These are phyloP conservation scores for Rhinichthys klamathensis DNA, from an alignment of 2,113 vertebrate species.

Conservation along the genomic window DNA sequence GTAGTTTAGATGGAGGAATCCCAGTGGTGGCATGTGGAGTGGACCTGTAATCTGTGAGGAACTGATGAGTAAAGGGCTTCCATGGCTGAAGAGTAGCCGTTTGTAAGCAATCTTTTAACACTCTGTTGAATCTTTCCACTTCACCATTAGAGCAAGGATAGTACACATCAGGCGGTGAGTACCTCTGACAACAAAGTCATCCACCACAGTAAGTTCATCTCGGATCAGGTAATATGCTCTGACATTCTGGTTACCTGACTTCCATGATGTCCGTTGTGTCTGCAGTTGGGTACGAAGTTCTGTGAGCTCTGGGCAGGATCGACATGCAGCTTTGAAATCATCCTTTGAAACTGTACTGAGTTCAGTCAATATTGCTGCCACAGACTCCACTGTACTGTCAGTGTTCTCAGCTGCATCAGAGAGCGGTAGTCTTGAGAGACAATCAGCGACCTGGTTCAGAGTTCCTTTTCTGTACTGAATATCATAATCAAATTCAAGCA, in stretches of 20 bases:
- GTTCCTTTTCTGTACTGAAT: too few relatives aligned
- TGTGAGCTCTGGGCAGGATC: background rate
- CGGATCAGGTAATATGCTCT: background rate
- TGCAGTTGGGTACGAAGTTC: background rate
- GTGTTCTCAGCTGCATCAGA: background rate
- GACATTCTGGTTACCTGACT: background rate
- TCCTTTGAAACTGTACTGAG: background rate
- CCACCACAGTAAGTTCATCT: background rate
- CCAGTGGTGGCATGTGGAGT: background rate
- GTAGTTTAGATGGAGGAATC: background rate
- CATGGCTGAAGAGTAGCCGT: background rate
- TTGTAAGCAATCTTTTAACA: background rate
- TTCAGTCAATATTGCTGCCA: background rate
- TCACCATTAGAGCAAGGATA: background rate
- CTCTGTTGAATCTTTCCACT: background rate
- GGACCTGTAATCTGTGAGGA: background rate
- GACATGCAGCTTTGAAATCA: background rate
- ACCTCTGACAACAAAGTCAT: background rate
- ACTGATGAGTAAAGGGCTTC: background rate
- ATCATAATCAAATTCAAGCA: constrained; percentile 1
- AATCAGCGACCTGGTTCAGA: background rate
- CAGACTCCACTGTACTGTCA: background rate
- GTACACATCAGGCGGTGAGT: background rate
- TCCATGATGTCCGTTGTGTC: background rate
- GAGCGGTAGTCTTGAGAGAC: background rate